A percentile compares a stretch with the other conserved stretches of the same genome.
Conservation (phyloP, 2,888 invertebrate species). For the Eupithecia vulgata region DNA sequence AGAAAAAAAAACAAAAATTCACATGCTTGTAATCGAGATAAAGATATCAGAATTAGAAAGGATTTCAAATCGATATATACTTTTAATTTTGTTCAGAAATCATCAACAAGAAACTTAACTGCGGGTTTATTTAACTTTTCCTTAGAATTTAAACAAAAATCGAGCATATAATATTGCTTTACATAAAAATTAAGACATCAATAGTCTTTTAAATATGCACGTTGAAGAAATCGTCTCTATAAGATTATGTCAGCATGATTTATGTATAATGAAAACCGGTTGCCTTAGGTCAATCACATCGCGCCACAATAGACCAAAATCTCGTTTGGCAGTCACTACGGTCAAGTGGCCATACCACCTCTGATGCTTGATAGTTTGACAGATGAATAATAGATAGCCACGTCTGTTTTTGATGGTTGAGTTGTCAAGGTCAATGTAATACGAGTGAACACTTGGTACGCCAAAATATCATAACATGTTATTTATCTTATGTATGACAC, state of each 20-base stretch:
- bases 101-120: too few relatives aligned
- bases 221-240: constrained; percentile 42
- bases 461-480: too few relatives aligned
- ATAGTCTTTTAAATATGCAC: not conserved
- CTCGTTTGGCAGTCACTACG: constrained; percentile 54
- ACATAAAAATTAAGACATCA: not conserved
- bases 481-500: too few relatives aligned
- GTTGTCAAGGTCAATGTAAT: constrained; percentile 9
- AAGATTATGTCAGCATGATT: constrained; percentile 74
- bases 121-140: too few relatives aligned
- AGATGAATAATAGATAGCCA: constrained; percentile 24
- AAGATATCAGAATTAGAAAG: too few relatives aligned
- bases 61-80: too few relatives aligned
- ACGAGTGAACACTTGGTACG: not conserved
- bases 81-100: too few relatives aligned
- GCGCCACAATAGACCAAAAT: constrained; percentile 43
- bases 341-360: constrained; percentile 55
- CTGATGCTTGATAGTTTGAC: constrained; percentile 32
- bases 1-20: too few relatives aligned
- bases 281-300: constrained; percentile 73
- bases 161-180: too few relatives aligned
- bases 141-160: too few relatives aligned
- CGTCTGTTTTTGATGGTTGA: constrained; percentile 4
- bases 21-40: too few relatives aligned
- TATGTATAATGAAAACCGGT: constrained; percentile 69